Conservation (phyloP, 2,113 vertebrate genomes). For the Ia io region DNA sequence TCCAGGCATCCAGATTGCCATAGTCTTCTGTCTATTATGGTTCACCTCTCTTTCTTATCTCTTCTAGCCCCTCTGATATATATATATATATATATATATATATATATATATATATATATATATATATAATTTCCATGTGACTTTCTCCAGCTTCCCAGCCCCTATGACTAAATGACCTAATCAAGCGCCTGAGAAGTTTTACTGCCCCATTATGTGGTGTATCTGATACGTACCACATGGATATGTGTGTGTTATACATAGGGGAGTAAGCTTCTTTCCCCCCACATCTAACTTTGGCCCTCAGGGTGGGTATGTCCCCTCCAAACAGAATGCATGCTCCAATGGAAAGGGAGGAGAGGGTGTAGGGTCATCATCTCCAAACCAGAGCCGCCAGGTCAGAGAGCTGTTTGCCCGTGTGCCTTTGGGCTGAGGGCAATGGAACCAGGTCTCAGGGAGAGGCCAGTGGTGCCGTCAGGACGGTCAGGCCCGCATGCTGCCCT, state of each 20-base stretch:
- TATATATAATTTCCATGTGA: neutral
- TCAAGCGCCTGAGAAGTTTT: neutral
- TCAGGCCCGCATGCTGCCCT: neutral
- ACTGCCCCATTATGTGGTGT: neutral
- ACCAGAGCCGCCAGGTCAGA: neutral
- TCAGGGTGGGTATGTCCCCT: neutral
- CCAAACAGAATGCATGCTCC: neutral
- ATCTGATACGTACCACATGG: accelerated
- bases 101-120: neutral
- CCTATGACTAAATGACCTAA: neutral
- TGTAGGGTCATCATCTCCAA: neutral
- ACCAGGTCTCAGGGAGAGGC: neutral
- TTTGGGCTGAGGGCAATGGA: neutral
- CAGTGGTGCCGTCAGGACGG: neutral
- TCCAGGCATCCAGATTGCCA: neutral
- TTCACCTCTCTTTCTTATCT: neutral
- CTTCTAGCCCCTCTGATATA: accelerated
- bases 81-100: neutral
- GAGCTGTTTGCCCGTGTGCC: neutral
- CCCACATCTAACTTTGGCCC: neutral
- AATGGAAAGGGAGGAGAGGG: neutral
- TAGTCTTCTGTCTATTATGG: accelerated
- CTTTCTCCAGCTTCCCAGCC: neutral
- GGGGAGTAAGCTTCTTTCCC: neutral
- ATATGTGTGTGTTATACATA: neutral